Conservation (phyloP, 1,140 invertebrate species). For the Cataglyphis hispanica region DNA sequence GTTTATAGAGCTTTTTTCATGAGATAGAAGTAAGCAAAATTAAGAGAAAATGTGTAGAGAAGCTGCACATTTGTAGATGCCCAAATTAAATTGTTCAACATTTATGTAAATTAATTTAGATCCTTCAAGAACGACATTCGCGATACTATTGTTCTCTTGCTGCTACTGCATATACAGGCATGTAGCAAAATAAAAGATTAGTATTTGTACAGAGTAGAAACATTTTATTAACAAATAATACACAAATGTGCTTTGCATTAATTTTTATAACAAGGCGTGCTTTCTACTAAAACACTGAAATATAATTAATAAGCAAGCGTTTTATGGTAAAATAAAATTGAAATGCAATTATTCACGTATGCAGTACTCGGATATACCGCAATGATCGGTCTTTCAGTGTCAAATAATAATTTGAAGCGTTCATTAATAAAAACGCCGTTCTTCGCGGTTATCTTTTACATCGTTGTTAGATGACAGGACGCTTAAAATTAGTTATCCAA, state of each 20-base stretch:
- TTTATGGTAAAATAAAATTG: neutral
- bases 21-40: conserved; percentile 37
- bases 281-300: neutral
- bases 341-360: neutral
- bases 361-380: neutral
- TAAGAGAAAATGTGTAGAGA: conserved; percentile 45
- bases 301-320: conserved; percentile 2
- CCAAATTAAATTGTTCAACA: conserved; percentile 44
- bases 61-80: conserved; percentile 1
- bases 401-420: conserved; percentile 6
- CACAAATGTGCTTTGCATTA: neutral
- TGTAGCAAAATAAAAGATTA: conserved; percentile 18
- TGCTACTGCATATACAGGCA: neutral
- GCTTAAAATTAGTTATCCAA: conserved; percentile 57
- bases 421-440: conserved; percentile 45
- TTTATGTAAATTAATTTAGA: conserved; percentile 50
- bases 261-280: neutral
- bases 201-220: conserved; percentile 22
- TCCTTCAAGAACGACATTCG: conserved; percentile 10
- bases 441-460: neutral
- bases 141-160: conserved; percentile 1
- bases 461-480: conserved; percentile 35
- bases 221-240: conserved; percentile 16
- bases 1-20: conserved; percentile 29
- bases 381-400: neutral